Percentiles rank a stretch among this genome's conserved stretches.
These are phyloP conservation scores for Campoplex nolae DNA, from an alignment of 2,888 invertebrate genomes.

Conservation along the genomic window DNA sequence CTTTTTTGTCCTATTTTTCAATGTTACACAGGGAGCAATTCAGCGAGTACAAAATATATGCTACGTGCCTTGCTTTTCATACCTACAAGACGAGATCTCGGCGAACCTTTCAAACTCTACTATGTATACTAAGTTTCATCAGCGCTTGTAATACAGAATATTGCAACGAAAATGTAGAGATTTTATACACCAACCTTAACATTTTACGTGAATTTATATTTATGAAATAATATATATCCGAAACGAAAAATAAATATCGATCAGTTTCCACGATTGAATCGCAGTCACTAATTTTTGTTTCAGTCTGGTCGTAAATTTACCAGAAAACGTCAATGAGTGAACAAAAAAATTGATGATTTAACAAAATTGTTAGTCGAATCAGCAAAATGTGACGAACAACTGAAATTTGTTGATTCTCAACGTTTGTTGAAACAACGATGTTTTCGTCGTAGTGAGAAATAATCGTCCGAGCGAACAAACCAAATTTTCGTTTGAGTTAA, in stretches of 20 bases:
- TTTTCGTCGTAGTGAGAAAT: too few relatives aligned
- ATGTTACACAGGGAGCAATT: constrained; percentile 31
- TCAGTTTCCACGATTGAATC: neutral
- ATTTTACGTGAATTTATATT: neutral
- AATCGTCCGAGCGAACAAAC: too few relatives aligned
- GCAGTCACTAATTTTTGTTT: neutral
- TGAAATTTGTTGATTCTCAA: too few relatives aligned
- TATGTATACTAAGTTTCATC: neutral
- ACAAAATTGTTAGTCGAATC: too few relatives aligned
- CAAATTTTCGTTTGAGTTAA: too few relatives aligned
- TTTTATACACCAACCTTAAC: neutral
- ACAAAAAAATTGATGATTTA: too few relatives aligned
- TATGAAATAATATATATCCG: neutral
- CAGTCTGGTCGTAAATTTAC: neutral
- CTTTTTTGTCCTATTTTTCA: constrained; percentile 34
- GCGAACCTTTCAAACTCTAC: neutral
- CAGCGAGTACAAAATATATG: constrained; percentile 16
- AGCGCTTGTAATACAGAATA: neutral
- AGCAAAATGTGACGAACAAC: too few relatives aligned
- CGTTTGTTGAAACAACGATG: too few relatives aligned
- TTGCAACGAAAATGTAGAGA: neutral
- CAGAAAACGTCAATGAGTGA: neutral
- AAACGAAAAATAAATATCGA: neutral
- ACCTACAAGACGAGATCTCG: constrained; percentile 4
- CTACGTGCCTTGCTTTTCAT: constrained; percentile 38